Evolutionary conservation across 2,113 vertebrate genomes (phyloP).

Genomic region (Malurus alboscapulatus): DNA sequence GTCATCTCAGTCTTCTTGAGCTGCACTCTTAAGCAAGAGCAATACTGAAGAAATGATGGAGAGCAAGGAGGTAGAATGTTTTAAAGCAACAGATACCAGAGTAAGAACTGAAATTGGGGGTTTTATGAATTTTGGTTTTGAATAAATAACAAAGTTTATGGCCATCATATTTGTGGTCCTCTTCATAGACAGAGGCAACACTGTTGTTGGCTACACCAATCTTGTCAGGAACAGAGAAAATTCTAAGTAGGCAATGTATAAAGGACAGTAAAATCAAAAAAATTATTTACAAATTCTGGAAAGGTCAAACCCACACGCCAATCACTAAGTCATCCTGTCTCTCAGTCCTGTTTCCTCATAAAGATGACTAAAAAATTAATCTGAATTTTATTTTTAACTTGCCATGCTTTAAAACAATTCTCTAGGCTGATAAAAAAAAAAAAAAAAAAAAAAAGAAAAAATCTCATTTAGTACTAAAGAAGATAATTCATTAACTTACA

Average conservation of each 20-base stretch:
- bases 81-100: background rate
- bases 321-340: background rate
- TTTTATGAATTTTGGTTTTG: background rate
- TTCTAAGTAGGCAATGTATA: background rate
- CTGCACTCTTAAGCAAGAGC: background rate
- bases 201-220: background rate
- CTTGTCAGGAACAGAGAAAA: background rate
- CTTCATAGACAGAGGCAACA: background rate
- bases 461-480: background rate
- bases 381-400: background rate
- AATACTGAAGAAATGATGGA: background rate
- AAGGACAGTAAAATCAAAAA: background rate
- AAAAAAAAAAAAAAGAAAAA: background rate
- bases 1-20: rapidly evolving
- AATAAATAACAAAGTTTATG: background rate
- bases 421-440: background rate
- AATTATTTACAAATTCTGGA: background rate
- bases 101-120: background rate
- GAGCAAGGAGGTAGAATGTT: background rate
- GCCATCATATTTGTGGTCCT: background rate
- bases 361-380: background rate
- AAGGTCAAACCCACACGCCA: background rate
- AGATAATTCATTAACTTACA: background rate
- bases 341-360: background rate
- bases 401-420: background rate